These are phyloP conservation scores for Listrodromus nycthemerus DNA, from an alignment of 2,888 invertebrate species.

Conservation along the genomic window DNA sequence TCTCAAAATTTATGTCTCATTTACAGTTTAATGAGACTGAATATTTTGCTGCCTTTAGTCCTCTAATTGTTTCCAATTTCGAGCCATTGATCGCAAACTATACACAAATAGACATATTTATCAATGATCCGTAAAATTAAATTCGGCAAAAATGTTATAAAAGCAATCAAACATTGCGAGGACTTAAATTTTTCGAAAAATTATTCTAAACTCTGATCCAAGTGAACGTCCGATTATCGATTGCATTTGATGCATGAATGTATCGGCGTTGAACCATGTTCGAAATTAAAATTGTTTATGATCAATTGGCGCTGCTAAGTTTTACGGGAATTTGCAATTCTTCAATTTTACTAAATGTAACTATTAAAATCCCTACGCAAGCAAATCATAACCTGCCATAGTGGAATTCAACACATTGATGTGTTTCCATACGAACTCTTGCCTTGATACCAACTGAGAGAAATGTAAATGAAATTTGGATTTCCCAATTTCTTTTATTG, in stretches of 20 bases:
- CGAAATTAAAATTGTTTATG: not conserved
- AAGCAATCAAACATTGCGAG: not conserved
- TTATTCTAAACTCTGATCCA: not conserved
- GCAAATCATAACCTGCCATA: no score
- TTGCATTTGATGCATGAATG: not conserved
- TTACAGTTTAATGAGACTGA: no score
- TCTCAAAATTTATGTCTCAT: not conserved
- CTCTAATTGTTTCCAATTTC: no score
- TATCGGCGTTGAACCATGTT: not conserved
- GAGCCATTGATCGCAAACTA: no score
- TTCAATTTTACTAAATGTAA: no score
- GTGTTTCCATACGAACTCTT: no score
- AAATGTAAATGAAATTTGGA: no score
- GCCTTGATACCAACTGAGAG: no score
- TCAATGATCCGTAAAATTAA: not conserved
- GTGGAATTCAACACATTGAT: no score
- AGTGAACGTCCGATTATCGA: not conserved
- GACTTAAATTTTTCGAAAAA: not conserved
- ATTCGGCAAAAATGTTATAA: not conserved
- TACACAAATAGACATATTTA: not conserved
- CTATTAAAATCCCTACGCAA: no score
- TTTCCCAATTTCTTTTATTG: no score
- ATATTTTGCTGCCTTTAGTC: no score
- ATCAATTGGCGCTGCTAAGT: not conserved
- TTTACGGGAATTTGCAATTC: not conserved